Percentiles rank a stretch among this genome's conserved stretches.
phyloP scores from a whole-genome alignment of 2,113 vertebrate genomes.

The Rhinopomastus cyanomelas region DNA sequence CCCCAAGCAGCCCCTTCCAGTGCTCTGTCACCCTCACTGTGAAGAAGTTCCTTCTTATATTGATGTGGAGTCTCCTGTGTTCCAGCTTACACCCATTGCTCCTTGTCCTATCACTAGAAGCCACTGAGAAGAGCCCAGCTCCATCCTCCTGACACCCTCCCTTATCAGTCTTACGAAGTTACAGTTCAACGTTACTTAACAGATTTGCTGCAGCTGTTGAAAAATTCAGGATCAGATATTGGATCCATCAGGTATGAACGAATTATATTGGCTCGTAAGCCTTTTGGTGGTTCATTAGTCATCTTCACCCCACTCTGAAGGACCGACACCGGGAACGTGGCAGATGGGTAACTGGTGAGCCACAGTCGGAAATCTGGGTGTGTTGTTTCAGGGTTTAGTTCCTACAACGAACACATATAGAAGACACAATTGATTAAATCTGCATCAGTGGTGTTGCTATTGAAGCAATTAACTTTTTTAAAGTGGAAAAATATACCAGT shows the following conservation, averaged over 20 bases:
- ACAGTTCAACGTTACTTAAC: constrained; percentile 68
- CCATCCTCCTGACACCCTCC: no score
- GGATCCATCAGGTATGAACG: constrained; percentile 89
- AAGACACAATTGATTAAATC: background rate
- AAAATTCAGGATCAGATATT: constrained; percentile 85
- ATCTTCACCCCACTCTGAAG: constrained; percentile 92
- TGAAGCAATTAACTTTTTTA: background rate
- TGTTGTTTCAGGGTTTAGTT: constrained; percentile 83
- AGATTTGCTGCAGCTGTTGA: constrained; percentile 82
- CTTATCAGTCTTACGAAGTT: background rate
- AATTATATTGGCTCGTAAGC: constrained; percentile 84
- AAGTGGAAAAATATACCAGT: background rate
- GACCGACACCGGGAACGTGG: constrained; percentile 86
- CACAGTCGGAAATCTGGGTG: constrained; percentile 90
- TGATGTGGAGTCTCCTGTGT: no score
- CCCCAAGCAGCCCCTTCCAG: no score
- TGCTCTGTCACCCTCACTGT: no score
- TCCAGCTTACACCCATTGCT: no score
- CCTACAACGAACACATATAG: constrained; percentile 68
- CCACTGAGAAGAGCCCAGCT: no score
- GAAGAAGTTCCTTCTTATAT: no score
- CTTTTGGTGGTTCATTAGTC: constrained; percentile 91
- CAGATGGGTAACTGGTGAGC: constrained; percentile 90
- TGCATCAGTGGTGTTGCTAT: background rate
- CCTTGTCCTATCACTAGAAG: no score